These are phyloP conservation scores for Dromas ardeola DNA, from an alignment of 2,113 vertebrate genomes.

Conservation along the genomic window DNA sequence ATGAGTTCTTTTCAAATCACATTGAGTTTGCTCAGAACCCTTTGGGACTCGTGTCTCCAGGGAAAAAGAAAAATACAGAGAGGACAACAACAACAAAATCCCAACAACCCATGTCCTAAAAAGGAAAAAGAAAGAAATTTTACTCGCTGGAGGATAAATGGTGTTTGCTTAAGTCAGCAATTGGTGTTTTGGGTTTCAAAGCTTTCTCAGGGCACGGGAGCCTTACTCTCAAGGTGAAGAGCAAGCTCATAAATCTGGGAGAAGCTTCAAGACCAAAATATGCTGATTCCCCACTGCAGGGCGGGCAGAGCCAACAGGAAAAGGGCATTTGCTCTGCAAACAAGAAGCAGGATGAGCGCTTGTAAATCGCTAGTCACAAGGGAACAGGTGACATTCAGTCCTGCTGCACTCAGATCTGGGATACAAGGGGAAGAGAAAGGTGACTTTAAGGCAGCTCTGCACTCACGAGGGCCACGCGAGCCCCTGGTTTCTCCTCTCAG, in stretches of 20 bases:
- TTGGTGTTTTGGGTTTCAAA: constrained; percentile 51
- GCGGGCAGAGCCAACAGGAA: constrained; percentile 38
- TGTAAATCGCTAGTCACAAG: constrained; percentile 30
- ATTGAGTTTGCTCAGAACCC: background rate
- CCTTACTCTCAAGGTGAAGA: constrained; percentile 54
- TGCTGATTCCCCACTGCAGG: constrained; percentile 38
- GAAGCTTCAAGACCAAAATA: constrained; percentile 56
- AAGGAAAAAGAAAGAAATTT: background rate
- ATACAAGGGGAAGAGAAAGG: background rate
- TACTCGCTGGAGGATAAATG: constrained; percentile 16
- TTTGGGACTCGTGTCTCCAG: background rate
- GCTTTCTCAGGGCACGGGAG: background rate
- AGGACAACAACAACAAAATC: background rate
- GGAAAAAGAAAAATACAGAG: background rate
- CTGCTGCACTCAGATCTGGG: background rate
- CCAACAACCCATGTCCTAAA: background rate
- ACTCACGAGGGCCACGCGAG: background rate
- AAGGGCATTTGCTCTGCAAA: constrained; percentile 61
- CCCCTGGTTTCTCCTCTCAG: background rate
- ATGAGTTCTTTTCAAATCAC: background rate
- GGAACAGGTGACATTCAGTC: constrained; percentile 61
- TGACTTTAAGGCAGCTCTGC: constrained; percentile 4
- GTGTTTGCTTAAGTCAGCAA: constrained; percentile 43
- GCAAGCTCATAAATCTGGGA: constrained; percentile 59
- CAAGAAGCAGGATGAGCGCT: constrained; percentile 10